Base-by-base conservation (phyloP, 2,888 invertebrate genomes). In the Lasioglossum zephyrum region DNA sequence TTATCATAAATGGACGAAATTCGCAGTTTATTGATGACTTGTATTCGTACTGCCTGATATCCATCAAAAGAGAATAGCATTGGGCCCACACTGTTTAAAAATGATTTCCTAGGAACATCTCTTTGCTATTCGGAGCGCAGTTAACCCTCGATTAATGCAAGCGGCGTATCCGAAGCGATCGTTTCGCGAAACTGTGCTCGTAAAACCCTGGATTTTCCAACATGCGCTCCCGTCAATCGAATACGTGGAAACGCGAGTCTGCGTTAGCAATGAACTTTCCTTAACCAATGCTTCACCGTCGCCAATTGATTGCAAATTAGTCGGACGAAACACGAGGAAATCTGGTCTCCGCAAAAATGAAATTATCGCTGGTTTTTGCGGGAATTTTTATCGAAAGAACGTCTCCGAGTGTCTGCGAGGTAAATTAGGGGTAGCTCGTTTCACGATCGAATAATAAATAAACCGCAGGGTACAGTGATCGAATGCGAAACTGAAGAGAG, bases 111-210 rank as follows among this genome's bases (percentile, higher is more conserved):
- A 72, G 63, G 74, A 75, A 63, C 57, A 74, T 53, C 77, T 77
- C 4, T 22, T 81, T 66, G 39, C 73, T 69, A 81, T 84, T 84
- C 77, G 16, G 44, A 18, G 31, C 72, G 13, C 72, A 18, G 22
- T 44, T 8, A 63, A 73, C 36, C 36, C 73, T 66, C 57, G 82
- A 77, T 73, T 41, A 77, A 81, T 69, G 82, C 77, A 77, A 47
- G 57, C 49, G 13, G 47, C 73, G 84, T 69, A 49, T 60, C 57
- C 36, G 69, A 73, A 77, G 26, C 73, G 73, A 66, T 66, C 44
- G 81, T 36, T 81, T 73, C 84, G 73, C 76, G 83, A 84, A 80
- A 84, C 53, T 22, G 8, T 16, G 83, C 76, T 81, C 57, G 81
- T 81, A 81, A 84, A 84, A 81, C 26, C 57, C 47, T 26, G 73